Evolutionary conservation across 2,113 vertebrate genomes (phyloP).

Genomic region (Atlantisia rogersi): DNA sequence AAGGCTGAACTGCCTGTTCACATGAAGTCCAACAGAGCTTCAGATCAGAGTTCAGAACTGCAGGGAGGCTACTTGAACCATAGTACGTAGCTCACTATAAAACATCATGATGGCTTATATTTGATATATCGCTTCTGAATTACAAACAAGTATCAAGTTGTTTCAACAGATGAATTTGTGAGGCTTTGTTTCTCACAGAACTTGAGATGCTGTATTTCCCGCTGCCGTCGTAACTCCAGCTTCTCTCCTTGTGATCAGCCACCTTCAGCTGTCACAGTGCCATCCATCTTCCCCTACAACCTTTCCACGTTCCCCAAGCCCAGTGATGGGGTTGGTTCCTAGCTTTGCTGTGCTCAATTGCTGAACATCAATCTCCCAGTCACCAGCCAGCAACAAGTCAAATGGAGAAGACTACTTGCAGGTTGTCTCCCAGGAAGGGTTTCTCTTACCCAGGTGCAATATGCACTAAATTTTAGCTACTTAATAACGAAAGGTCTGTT

Average conservation of each 20-base stretch:
- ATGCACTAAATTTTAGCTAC: not conserved
- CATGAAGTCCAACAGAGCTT: not conserved
- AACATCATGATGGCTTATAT: not conserved
- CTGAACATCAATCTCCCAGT: not conserved
- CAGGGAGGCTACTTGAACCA: not conserved
- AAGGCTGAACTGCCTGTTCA: not conserved
- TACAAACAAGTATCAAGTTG: not conserved
- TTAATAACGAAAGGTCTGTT: not conserved
- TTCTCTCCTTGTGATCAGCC: not conserved
- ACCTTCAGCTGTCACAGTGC: accelerated
- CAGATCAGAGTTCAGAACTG: not conserved
- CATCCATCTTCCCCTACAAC: accelerated
- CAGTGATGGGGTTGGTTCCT: not conserved
- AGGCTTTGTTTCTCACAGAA: not conserved
- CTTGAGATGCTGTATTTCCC: not conserved
- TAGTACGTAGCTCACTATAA: not conserved
- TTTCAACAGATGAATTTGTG: not conserved
- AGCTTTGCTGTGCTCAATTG: not conserved
- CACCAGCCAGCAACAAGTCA: not conserved
- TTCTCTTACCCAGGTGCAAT: not conserved
- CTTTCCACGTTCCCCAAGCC: accelerated
- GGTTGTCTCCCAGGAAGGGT: not conserved
- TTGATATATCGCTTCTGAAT: not conserved
- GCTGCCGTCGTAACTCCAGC: accelerated
- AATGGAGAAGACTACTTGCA: not conserved